Base-by-base conservation (phyloP, 2,113 vertebrate genomes). In the Trachemys scripta region DNA sequence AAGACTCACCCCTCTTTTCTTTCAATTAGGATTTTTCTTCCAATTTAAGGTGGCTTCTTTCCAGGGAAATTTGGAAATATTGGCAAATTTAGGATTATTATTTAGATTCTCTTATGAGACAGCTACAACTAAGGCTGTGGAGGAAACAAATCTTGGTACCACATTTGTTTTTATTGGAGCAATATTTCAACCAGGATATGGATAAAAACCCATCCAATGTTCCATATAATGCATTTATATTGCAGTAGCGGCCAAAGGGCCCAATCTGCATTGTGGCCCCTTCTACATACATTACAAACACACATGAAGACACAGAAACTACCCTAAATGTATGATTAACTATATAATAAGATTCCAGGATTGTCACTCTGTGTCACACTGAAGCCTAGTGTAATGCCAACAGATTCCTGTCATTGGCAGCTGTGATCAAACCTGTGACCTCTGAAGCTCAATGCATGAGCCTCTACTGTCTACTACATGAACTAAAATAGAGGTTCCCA, bases 121-220 rank as follows among this genome's bases (percentile, higher is more conserved):
- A 82, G 84, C 49, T 84, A 57, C 2, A 0, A 31, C 19, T 75
- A 59, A 93, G 92, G 22, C 2, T 88, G 94, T 83, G 86, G 27
- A 56, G 49, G 11, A 80, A 17, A 90, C 88, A 85, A 51, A 76
- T 35, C 92, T 93, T 79, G 69, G 81, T 87, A 59, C 35, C 5
- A 56, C 13, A 27, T 94, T 84, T 19, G 10, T 59, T 94, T 94
- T 94, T 90, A 57, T 69, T 76, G 85, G 65, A 92, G 50, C 78
- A 91, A 51, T 85, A 91, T 90, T 94, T 97, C 75, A 80, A 88
- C 4, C 0, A 57, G 27, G 57, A 84, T 86, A 96, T 56, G 78
- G 88, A 91, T 27, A 94, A 35, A 65, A 96, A 97, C 89, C 57
- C 5, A 90, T 72, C 53, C 54, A 87, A 78, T 96, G 94, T 95